A percentile compares a stretch with the other conserved stretches of the same genome.
These are phyloP conservation scores for Liposcelis brunnea DNA, from an alignment of 2,888 invertebrate genomes.

Conservation along the genomic window DNA sequence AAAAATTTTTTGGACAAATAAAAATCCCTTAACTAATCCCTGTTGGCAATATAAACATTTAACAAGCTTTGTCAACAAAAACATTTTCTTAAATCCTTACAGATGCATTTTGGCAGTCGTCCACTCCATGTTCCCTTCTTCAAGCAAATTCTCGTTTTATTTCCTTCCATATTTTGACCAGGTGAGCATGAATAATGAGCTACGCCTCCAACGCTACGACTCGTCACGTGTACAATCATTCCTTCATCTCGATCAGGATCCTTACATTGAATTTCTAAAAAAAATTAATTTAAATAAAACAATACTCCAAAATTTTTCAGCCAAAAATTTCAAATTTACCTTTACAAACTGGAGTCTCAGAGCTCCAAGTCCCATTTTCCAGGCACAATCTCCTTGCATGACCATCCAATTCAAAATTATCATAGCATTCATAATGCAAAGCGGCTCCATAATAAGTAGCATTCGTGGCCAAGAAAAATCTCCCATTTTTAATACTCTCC, in stretches of 20 bases:
- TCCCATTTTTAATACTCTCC: constrained; percentile 46
- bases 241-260: constrained; percentile 43
- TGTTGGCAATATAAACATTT: neutral
- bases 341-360: constrained; percentile 61
- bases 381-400: constrained; percentile 67
- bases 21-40: no score
- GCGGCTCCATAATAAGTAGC: constrained; percentile 78
- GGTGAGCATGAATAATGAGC: constrained; percentile 69
- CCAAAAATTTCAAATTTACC: constrained; percentile 30
- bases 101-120: constrained; percentile 56
- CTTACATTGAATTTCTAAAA: constrained; percentile 61
- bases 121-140: constrained; percentile 71
- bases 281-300: no score
- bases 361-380: constrained; percentile 83
- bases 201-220: constrained; percentile 58
- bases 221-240: constrained; percentile 36
- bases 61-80: neutral
- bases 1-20: no score
- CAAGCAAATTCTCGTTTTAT: constrained; percentile 56
- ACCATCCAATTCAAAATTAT: constrained; percentile 65
- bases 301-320: no score
- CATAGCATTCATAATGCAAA: constrained; percentile 65
- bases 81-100: constrained; percentile 34
- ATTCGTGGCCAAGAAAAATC: constrained; percentile 64
- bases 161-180: constrained; percentile 63